A percentile compares a stretch with the other conserved stretches of the same genome.
Conservation (phyloP, 2,113 vertebrate species). For the Sturnus vulgaris region DNA sequence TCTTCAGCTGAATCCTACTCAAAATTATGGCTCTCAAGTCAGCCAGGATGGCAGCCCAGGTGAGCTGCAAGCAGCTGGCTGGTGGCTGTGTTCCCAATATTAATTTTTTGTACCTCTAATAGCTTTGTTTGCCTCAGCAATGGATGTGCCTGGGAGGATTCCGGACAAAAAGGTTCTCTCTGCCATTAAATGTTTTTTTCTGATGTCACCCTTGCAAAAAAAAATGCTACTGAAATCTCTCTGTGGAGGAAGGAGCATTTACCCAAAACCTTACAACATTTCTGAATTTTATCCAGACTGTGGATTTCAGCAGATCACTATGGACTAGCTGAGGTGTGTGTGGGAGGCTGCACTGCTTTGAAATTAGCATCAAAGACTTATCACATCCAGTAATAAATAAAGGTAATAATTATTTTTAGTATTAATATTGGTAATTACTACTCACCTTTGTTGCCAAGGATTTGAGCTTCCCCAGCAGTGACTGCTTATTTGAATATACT, state of each 20-base stretch:
- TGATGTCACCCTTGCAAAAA: neutral
- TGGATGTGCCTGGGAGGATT: neutral
- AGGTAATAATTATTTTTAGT: neutral
- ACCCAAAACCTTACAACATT: neutral
- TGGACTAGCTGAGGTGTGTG: neutral
- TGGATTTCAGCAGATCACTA: neutral
- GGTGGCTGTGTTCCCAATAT: neutral
- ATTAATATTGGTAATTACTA: slow-evolving; percentile 8
- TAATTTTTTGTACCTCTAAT: neutral
- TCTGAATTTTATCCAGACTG: neutral
- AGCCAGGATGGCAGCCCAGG: neutral
- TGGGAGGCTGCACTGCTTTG: neutral
- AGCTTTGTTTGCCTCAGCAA: neutral
- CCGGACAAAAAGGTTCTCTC: neutral
- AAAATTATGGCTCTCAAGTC: neutral
- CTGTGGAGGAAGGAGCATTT: neutral
- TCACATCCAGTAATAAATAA: neutral
- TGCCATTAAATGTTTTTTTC: neutral
- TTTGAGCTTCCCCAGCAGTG: slow-evolving; percentile 90
- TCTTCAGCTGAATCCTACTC: neutral
- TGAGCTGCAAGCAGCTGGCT: neutral
- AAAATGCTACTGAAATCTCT: neutral
- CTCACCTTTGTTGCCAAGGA: slow-evolving; percentile 92
- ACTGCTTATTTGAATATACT: slow-evolving; percentile 90
- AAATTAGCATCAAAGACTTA: neutral